Evolutionary conservation across 1,140 invertebrate genomes (phyloP).

Genomic region (Drosophila carrolli): DNA sequence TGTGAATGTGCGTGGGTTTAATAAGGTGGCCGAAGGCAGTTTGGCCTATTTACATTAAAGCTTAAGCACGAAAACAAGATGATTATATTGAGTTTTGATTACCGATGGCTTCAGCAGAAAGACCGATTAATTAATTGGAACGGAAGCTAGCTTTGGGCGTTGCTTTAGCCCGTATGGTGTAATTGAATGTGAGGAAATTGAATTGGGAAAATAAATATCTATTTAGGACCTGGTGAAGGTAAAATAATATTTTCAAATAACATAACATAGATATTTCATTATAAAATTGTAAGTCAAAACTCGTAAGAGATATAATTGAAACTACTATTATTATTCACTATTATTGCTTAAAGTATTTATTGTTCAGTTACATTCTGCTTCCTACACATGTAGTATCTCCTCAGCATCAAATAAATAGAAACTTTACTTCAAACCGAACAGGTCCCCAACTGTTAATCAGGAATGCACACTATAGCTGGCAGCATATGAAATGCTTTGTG

Average conservation of each 20-base stretch:
- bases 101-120: background rate
- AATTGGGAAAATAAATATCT: background rate
- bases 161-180: too few species aligned
- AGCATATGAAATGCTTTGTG: constrained; percentile 72
- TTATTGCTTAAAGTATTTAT: too few species aligned
- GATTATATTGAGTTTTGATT: constrained; percentile 17
- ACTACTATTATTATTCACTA: too few species aligned
- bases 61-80: constrained; percentile 3
- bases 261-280: too few species aligned
- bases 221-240: background rate
- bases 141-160: background rate
- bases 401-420: background rate
- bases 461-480: constrained; percentile 38
- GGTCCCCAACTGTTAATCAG: constrained; percentile 48
- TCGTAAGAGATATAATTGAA: too few species aligned
- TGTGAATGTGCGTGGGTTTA: constrained; percentile 3
- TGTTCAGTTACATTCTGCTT: too few species aligned
- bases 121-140: background rate
- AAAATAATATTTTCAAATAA: background rate
- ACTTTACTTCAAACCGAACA: constrained; percentile 5
- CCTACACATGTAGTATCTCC: background rate
- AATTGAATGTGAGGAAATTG: background rate
- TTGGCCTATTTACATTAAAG: constrained; percentile 52
- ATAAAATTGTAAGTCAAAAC: too few species aligned
- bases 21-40: constrained; percentile 16